Conservation (phyloP, 1,140 invertebrate species). For the Anadara kagoshimensis region DNA sequence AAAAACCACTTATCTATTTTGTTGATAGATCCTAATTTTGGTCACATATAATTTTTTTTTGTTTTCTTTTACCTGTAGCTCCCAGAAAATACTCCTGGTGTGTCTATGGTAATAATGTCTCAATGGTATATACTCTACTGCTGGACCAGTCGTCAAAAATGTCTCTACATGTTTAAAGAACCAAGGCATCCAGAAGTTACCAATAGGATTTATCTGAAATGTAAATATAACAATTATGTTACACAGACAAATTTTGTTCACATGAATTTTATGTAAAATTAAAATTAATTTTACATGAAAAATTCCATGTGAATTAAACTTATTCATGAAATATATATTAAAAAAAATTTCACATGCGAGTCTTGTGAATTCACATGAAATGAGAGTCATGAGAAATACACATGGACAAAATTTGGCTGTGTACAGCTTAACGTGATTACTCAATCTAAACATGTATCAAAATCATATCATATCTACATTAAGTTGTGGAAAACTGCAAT, state of each 20-base stretch:
- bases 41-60: neutral
- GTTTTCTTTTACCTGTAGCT: slow-evolving; percentile 79
- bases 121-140: slow-evolving; percentile 84
- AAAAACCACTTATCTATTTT: neutral
- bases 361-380: too few relatives aligned
- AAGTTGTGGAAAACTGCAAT: too few relatives aligned
- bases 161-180: slow-evolving; percentile 86
- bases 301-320: neutral
- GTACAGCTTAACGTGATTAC: neutral
- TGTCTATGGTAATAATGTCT: slow-evolving; percentile 89
- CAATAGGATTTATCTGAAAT: slow-evolving; percentile 81
- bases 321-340: too few relatives aligned
- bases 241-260: too few relatives aligned
- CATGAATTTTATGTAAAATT: too few relatives aligned
- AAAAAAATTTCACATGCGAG: too few relatives aligned
- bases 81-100: slow-evolving; percentile 88
- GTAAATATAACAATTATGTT: slow-evolving; percentile 4
- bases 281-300: neutral
- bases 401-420: too few relatives aligned
- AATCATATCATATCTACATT: neutral
- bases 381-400: too few relatives aligned
- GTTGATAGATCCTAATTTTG: neutral
- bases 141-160: slow-evolving; percentile 73
- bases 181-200: slow-evolving; percentile 88
- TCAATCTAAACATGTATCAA: neutral